Evolutionary conservation across 2,888 invertebrate genomes (phyloP).

Genomic region (Copidosoma aretas): DNA sequence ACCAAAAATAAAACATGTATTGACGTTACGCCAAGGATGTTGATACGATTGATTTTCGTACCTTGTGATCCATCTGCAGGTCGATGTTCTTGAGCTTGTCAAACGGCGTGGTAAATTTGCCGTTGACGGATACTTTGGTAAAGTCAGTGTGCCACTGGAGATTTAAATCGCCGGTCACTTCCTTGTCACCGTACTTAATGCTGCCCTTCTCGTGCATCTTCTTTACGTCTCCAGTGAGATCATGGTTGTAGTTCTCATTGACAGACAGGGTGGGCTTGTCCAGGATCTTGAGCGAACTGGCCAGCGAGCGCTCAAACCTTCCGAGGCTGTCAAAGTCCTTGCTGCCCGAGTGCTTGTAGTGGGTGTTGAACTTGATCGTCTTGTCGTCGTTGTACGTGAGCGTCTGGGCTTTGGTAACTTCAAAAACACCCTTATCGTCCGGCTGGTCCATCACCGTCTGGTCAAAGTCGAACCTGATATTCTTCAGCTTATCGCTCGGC

Average conservation of each 20-base stretch:
- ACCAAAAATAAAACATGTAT: background rate
- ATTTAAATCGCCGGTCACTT: slow-evolving; percentile 44
- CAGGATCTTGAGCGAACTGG: slow-evolving; percentile 62
- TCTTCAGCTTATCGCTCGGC: slow-evolving; percentile 68
- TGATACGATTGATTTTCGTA: slow-evolving; percentile 38
- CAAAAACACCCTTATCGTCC: slow-evolving; percentile 46
- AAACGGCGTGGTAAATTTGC: slow-evolving; percentile 52
- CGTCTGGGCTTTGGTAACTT: slow-evolving; percentile 60
- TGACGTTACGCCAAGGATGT: background rate
- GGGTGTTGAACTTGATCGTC: slow-evolving; percentile 62
- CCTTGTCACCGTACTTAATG: slow-evolving; percentile 50
- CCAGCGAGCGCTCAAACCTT: slow-evolving; percentile 54
- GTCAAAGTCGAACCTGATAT: slow-evolving; percentile 64
- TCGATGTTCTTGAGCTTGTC: slow-evolving; percentile 53
- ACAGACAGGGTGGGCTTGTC: slow-evolving; percentile 64
- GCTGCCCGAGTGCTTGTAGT: slow-evolving; percentile 44
- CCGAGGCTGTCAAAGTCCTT: slow-evolving; percentile 59
- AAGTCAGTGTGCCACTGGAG: slow-evolving; percentile 46
- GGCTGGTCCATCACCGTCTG: slow-evolving; percentile 56
- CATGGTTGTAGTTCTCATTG: slow-evolving; percentile 63
- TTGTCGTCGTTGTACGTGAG: slow-evolving; percentile 67
- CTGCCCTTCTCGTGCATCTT: slow-evolving; percentile 43
- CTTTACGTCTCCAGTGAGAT: slow-evolving; percentile 57
- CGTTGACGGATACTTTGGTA: slow-evolving; percentile 45
- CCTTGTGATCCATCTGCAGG: slow-evolving; percentile 55